Evolutionary conservation across 2,113 vertebrate genomes (phyloP).

Genomic region (Myotis lucifugus): DNA sequence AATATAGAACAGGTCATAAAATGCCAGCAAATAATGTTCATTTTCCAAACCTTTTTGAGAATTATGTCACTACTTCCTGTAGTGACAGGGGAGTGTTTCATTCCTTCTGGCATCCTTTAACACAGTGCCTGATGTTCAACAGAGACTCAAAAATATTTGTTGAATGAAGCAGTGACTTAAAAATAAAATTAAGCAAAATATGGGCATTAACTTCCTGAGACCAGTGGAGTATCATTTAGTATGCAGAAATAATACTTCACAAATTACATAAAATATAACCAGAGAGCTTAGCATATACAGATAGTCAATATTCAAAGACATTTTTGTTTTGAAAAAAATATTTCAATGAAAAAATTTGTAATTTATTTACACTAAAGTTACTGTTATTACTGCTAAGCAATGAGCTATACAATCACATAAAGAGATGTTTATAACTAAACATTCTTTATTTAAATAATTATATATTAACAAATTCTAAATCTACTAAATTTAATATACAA

Average conservation of each 20-base stretch:
- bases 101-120: neutral
- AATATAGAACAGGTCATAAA: constrained; percentile 30
- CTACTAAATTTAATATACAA: neutral
- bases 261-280: neutral
- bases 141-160: neutral
- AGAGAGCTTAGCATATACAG: neutral
- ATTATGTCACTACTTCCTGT: neutral
- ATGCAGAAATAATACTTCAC: constrained; percentile 11
- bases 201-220: neutral
- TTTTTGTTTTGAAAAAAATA: constrained; percentile 35
- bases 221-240: neutral
- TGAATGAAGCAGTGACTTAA: neutral
- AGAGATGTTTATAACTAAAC: neutral
- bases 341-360: constrained; percentile 11
- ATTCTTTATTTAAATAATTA: constrained; percentile 39
- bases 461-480: constrained; percentile 34
- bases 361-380: constrained; percentile 35
- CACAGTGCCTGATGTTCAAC: neutral
- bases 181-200: constrained; percentile 14
- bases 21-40: neutral
- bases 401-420: constrained; percentile 7
- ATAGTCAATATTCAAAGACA: neutral
- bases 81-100: neutral
- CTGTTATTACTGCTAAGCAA: constrained; percentile 16
- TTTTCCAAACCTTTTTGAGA: neutral